Conservation (phyloP, 2,888 invertebrate species). For the Tenthredo scrophulariae region DNA sequence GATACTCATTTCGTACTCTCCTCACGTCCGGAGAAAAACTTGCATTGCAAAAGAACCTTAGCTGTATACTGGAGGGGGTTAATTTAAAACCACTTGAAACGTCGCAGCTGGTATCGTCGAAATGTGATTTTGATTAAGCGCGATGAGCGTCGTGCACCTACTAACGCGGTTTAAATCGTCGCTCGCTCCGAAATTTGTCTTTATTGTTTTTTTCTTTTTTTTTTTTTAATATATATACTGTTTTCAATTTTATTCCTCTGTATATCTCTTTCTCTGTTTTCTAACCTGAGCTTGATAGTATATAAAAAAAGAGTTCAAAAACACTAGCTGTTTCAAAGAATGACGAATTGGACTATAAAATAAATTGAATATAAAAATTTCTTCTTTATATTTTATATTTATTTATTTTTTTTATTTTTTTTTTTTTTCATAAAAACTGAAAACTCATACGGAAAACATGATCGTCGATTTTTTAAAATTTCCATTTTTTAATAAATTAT, state of each 20-base stretch:
- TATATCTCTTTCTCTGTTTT: constrained; percentile 17
- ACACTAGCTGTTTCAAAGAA: too few relatives aligned
- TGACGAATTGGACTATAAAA: too few relatives aligned
- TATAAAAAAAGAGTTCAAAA: too few relatives aligned
- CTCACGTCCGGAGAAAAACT: neutral
- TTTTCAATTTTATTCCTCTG: constrained; percentile 45
- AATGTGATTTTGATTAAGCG: constrained; percentile 40
- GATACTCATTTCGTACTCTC: neutral
- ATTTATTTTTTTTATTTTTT: too few relatives aligned
- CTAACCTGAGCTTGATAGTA: neutral
- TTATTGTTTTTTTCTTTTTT: constrained; percentile 54
- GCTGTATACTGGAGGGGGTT: neutral
- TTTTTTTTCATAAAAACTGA: neutral
- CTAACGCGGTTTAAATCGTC: constrained; percentile 35
- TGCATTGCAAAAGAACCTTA: neutral
- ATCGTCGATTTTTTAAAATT: neutral
- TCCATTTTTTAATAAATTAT: neutral
- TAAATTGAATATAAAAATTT: too few relatives aligned
- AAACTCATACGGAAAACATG: too few relatives aligned
- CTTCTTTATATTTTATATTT: too few relatives aligned
- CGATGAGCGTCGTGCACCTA: neutral
- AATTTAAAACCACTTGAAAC: constrained; percentile 33
- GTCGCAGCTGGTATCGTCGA: constrained; percentile 20
- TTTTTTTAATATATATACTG: constrained; percentile 1
- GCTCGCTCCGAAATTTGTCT: constrained; percentile 46